Percentiles rank a stretch among this genome's conserved stretches.
These are phyloP conservation scores for Sebastes matsubarae DNA, from an alignment of 2,797 vertebrate species.

Conservation along the genomic window DNA sequence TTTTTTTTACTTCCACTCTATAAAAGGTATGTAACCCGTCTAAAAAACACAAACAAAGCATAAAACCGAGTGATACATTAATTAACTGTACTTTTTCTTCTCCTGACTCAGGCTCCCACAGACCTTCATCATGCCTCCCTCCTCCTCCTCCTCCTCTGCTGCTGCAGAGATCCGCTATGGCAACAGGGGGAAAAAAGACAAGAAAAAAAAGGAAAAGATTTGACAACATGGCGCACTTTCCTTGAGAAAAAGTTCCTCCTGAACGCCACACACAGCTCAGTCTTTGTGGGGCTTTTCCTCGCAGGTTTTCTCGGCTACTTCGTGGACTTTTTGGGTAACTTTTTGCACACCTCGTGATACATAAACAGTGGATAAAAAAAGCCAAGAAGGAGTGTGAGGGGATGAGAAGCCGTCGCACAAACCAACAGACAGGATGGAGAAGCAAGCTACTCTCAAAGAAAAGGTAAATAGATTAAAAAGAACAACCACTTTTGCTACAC, in stretches of 20 bases:
- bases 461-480: conserved; percentile 76
- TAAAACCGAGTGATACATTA: rapidly evolving
- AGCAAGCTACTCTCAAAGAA: conserved; percentile 78
- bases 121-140: conserved; percentile 22
- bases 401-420: conserved; percentile 76
- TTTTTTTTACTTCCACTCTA: not conserved
- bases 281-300: conserved; percentile 6
- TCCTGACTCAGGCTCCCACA: conserved; percentile 3
- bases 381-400: conserved; percentile 61
- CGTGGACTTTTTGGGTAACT: conserved; percentile 23
- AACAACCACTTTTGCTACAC: not conserved
- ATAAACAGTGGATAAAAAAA: conserved; percentile 14
- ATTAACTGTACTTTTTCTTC: not conserved
- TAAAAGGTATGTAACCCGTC: not conserved
- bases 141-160: conserved; percentile 5
- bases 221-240: conserved; percentile 89
- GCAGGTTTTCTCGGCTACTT: not conserved
- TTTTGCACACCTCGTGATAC: not conserved
- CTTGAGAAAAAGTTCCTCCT: conserved; percentile 76
- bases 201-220: conserved; percentile 66
- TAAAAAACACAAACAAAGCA: not conserved
- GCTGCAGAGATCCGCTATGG: conserved; percentile 63
- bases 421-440: conserved; percentile 84
- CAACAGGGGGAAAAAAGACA: conserved; percentile 55
- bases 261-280: conserved; percentile 35